Percentiles rank a stretch among this genome's conserved stretches.
phyloP scores from a whole-genome alignment of 2,113 vertebrate genomes.

The Glaucomys volans region DNA sequence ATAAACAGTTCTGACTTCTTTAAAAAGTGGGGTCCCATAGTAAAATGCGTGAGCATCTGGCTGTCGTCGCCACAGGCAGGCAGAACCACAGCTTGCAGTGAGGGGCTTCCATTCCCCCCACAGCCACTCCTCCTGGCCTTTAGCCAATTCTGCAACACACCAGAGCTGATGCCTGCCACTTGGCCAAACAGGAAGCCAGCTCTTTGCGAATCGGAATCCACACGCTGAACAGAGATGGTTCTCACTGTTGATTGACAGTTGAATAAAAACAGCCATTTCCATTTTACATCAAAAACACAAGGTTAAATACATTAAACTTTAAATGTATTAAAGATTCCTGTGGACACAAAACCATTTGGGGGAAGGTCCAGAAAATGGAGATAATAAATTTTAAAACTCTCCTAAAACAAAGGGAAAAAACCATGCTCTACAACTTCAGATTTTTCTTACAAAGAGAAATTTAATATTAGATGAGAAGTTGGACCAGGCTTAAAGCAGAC shows the following conservation, averaged over 20 bases:
- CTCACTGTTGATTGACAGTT: not conserved
- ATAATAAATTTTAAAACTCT: conserved; percentile 8
- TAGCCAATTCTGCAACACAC: no score
- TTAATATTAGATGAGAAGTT: conserved; percentile 52
- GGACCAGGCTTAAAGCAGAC: conserved; percentile 53
- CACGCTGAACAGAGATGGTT: not conserved
- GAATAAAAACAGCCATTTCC: not conserved
- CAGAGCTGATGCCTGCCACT: not conserved
- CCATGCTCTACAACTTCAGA: conserved; percentile 57
- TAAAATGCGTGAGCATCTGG: not conserved
- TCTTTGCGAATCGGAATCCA: not conserved
- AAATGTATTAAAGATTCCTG: no score
- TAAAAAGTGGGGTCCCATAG: not conserved
- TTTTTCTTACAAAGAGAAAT: conserved; percentile 72
- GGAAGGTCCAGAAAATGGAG: not conserved
- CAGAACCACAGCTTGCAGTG: accelerated
- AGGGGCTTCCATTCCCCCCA: not conserved
- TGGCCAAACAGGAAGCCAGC: not conserved
- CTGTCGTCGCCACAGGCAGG: not conserved
- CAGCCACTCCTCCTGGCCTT: not conserved
- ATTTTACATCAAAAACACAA: not conserved
- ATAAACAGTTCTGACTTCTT: not conserved
- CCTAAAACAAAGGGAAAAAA: conserved; percentile 2
- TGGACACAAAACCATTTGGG: not conserved
- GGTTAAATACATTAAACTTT: no score